Conservation (phyloP, 2,113 vertebrate species). For the Forbesichthys papilliferus region DNA sequence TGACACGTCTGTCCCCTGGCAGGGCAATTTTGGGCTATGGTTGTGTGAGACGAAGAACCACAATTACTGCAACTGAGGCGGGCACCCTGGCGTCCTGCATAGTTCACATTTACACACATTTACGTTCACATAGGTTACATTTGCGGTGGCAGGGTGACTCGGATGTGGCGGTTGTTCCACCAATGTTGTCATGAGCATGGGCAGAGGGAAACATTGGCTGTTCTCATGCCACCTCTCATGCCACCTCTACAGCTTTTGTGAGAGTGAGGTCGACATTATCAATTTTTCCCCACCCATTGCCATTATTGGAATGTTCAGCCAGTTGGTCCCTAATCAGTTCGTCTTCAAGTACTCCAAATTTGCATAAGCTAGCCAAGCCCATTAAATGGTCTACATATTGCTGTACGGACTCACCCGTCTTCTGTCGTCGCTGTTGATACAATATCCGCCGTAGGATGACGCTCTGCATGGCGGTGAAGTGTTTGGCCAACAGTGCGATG, state of each 20-base stretch:
- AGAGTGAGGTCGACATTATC: neutral
- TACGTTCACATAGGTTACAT: neutral
- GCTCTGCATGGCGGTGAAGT: too few species aligned
- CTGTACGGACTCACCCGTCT: neutral
- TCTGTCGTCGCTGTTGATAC: neutral
- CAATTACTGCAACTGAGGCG: neutral
- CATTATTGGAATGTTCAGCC: neutral
- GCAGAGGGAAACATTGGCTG: neutral
- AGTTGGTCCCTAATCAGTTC: neutral
- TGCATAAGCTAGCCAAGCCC: neutral
- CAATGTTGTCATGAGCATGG: neutral
- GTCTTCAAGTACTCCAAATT: neutral
- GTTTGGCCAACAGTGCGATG: too few species aligned
- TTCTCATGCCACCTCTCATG: neutral
- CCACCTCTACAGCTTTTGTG: neutral
- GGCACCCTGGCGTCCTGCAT: neutral
- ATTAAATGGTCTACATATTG: neutral
- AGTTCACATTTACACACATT: neutral
- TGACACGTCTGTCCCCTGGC: neutral
- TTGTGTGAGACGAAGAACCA: neutral
- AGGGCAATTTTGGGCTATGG: neutral
- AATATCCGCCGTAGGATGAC: neutral
- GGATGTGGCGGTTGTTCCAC: neutral
- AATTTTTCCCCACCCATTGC: neutral
- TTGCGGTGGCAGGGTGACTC: neutral